Percentiles rank a stretch among this genome's conserved stretches.
Conservation (phyloP, 2,113 vertebrate species). For the Sorex araneus region DNA sequence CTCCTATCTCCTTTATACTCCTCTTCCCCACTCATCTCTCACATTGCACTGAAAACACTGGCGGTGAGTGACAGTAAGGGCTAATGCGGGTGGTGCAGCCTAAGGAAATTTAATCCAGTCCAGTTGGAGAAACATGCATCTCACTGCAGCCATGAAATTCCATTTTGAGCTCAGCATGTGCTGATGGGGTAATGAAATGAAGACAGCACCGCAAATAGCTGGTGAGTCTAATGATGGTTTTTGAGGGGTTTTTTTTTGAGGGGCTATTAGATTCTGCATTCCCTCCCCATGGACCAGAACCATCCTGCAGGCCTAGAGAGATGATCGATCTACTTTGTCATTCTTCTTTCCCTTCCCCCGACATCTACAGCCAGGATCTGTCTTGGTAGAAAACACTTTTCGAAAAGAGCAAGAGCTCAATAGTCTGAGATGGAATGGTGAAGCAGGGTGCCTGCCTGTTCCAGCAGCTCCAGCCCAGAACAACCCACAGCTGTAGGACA, state of each 20-base stretch:
- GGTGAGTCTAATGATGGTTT: slow-evolving; percentile 62
- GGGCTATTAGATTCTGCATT: slow-evolving; percentile 29
- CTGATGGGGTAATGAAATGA: slow-evolving; percentile 37
- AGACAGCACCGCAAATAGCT: slow-evolving; percentile 8
- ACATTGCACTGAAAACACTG: background rate
- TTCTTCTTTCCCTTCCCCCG: background rate
- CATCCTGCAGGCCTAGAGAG: slow-evolving; percentile 9
- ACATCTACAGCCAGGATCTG: background rate
- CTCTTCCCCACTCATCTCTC: background rate
- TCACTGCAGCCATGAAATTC: slow-evolving; percentile 31
- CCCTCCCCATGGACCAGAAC: slow-evolving; percentile 20
- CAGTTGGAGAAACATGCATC: background rate
- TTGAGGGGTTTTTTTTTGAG: slow-evolving; percentile 20
- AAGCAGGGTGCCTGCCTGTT: background rate
- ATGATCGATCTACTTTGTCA: background rate
- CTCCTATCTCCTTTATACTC: background rate
- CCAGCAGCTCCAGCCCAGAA: background rate
- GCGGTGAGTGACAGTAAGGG: background rate
- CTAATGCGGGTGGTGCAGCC: background rate
- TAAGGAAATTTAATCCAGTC: slow-evolving; percentile 13
- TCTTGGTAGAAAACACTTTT: slow-evolving; percentile 54
- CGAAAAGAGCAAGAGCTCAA: slow-evolving; percentile 40
- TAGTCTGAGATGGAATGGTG: background rate
- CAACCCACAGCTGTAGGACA: slow-evolving; percentile 6
- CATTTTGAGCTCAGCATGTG: slow-evolving; percentile 68